These are phyloP conservation scores for Ormyrus pomaceus DNA, from an alignment of 2,888 invertebrate species.

Conservation along the genomic window DNA sequence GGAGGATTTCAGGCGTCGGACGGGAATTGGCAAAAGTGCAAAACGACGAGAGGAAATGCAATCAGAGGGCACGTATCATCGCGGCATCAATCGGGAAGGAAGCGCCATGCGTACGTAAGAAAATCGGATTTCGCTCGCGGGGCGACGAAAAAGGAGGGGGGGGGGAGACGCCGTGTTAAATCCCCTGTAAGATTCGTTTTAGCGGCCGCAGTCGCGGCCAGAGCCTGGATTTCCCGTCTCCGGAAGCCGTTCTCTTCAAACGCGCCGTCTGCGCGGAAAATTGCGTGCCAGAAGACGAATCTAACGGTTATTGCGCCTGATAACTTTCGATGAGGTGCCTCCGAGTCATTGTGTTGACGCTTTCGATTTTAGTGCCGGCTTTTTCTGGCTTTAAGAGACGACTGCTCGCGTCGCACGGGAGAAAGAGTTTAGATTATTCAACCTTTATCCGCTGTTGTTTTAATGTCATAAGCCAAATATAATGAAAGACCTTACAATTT, in stretches of 20 bases:
- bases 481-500: too few species aligned
- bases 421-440: too few species aligned
- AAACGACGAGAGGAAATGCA: conserved; percentile 15
- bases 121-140: conserved; percentile 49
- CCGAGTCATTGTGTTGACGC: too few species aligned
- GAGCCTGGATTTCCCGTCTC: conserved; percentile 67
- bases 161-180: conserved; percentile 71
- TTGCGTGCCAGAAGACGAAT: conserved; percentile 16
- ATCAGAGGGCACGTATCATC: conserved; percentile 42
- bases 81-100: conserved; percentile 42
- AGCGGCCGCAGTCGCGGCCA: conserved; percentile 58
- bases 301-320: too few species aligned
- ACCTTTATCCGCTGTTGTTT: too few species aligned
- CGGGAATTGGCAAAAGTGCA: not conserved
- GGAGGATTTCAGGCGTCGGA: too few species aligned
- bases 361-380: too few species aligned
- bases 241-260: conserved; percentile 62
- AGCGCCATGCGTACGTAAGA: conserved; percentile 18
- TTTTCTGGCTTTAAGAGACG: too few species aligned
- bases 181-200: conserved; percentile 75
- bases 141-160: conserved; percentile 8
- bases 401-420: too few species aligned
- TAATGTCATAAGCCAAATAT: too few species aligned
- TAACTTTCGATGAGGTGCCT: too few species aligned
- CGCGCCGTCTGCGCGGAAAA: conserved; percentile 51